Base-by-base conservation (phyloP, 2,888 invertebrate genomes). In the Oligia strigilis region DNA sequence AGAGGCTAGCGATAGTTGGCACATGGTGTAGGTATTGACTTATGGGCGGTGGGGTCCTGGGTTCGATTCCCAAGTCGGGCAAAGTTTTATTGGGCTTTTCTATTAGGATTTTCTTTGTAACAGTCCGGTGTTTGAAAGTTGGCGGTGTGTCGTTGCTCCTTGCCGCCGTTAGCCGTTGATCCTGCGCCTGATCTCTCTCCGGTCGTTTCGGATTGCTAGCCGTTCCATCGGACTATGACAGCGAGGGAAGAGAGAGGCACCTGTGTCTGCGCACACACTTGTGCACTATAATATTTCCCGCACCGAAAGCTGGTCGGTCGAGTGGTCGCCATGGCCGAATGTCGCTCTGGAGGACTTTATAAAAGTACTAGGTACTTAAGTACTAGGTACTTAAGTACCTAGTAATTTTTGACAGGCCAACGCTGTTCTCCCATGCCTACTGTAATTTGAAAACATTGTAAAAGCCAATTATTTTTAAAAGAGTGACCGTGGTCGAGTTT, bases 1-100 rank as follows among this genome's bases (percentile, higher is more conserved):
- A 90, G 82, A 43, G 40, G n/a, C 0, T 8, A 71, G 92, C 87
- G 84, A 71, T 52, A 8, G 0, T 36, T 29, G 2, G 14, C 19
- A 40, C 11, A 13, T 49, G 11, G 9, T 23, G 3, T 58, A 23
- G 23, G 3, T 58, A 23, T 23, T 58, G 9, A 23, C 4, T 58
- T 4, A 9, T 23, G 29, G 1, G 29, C 29, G 23, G 23, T 23
- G 23, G 23, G 1, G n/a, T 58, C 4, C n/a, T n/a, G n/a, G n/a
- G n/a, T 58, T n/a, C 29, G 14, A 62, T 0, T 62, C 14, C 2
- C n/a, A 62, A 0, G 29, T 62, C 29, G 14, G 14, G 5, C 2
- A 62, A n/a, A 29, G 29, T 5, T 14, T 14, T 23, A 62, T 29
- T 29, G n/a, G 13, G 29, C 6, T 62, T 29, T 62, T 14, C 14